phyloP scores from a whole-genome alignment of 2,113 vertebrate genomes.

The Heterochromis multidens region DNA sequence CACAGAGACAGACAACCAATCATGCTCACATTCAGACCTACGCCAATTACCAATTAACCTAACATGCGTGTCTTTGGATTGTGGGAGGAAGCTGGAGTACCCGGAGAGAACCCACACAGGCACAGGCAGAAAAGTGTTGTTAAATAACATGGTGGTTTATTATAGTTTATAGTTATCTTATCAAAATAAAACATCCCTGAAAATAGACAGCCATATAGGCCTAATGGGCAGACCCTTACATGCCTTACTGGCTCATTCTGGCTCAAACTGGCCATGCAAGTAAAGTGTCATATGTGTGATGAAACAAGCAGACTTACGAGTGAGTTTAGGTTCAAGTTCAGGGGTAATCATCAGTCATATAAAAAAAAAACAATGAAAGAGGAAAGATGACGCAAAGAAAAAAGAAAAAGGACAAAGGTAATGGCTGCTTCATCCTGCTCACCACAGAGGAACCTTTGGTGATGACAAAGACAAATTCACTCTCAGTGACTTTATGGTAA shows the following conservation, averaged over 20 bases:
- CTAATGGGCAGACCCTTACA: neutral
- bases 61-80: neutral
- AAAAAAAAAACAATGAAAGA: too few species aligned
- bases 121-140: neutral
- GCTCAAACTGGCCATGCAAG: neutral
- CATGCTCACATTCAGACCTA: neutral
- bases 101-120: neutral
- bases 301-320: too few species aligned
- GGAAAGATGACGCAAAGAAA: too few species aligned
- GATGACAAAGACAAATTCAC: too few species aligned
- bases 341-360: neutral
- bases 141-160: neutral
- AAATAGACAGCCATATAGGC: neutral
- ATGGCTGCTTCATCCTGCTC: too few species aligned
- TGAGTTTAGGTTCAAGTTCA: neutral
- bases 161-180: neutral
- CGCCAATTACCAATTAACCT: neutral
- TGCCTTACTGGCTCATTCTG: too few species aligned
- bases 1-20: neutral
- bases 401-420: too few species aligned
- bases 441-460: too few species aligned
- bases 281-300: neutral
- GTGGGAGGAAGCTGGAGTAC: neutral
- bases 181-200: neutral
- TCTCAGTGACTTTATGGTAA: too few species aligned